phyloP scores from a whole-genome alignment of 2,797 vertebrate genomes.

The Propithecus deckenii region DNA sequence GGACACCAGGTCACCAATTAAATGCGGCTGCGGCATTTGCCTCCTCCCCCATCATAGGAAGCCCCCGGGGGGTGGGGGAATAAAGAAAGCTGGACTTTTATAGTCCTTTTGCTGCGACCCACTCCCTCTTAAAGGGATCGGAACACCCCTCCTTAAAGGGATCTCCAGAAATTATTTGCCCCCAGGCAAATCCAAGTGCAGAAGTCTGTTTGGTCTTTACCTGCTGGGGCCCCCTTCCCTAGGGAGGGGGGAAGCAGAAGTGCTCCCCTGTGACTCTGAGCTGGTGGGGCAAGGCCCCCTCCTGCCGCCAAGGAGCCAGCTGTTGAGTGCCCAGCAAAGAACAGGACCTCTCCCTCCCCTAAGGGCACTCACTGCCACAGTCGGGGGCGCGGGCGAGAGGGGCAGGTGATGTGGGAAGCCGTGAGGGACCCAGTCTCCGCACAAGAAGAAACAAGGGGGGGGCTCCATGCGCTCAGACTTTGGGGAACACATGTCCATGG shows the following conservation, averaged over 20 bases:
- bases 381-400: background rate
- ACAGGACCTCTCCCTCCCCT: background rate
- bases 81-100: slow-evolving; percentile 75
- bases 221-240: slow-evolving; percentile 25
- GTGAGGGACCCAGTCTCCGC: background rate
- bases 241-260: background rate
- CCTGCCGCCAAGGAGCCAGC: slow-evolving; percentile 4
- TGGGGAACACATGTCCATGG: slow-evolving; percentile 52
- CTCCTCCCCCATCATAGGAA: slow-evolving; percentile 40
- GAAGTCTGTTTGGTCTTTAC: slow-evolving; percentile 38
- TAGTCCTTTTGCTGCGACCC: slow-evolving; percentile 68
- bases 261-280: background rate
- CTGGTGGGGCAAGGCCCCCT: background rate
- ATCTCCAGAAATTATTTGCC: slow-evolving; percentile 74
- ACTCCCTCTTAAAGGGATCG: slow-evolving; percentile 74
- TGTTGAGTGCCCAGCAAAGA: slow-evolving; percentile 38
- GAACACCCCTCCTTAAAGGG: slow-evolving; percentile 73
- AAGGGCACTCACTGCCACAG: background rate
- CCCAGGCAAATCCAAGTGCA: slow-evolving; percentile 63
- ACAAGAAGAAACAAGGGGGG: background rate
- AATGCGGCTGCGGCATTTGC: background rate
- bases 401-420: background rate
- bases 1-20: slow-evolving; percentile 31
- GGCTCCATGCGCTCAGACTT: slow-evolving; percentile 13
- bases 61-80: background rate